Evolutionary conservation across 2,113 vertebrate species (phyloP), one percentile per base, ranked within the genome.

Genomic region (Alethe diademata): DNA sequence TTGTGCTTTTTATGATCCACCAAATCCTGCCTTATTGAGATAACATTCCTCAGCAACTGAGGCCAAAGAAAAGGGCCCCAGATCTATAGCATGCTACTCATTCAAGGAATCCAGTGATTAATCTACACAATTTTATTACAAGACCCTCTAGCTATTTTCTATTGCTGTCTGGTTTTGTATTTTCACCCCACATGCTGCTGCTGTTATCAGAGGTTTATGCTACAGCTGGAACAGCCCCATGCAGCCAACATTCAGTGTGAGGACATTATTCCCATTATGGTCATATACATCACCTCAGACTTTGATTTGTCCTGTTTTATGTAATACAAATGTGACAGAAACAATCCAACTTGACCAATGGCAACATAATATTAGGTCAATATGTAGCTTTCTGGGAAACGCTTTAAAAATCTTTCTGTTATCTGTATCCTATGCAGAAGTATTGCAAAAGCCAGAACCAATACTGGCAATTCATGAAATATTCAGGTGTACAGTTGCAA

Each of bases 401-500:
- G 1, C 64, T 67, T 70, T 47, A 62, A 76, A 88, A 90, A 47
- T 43, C 29, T 72, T 64, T 26, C 40, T 54, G 7, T 64, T 84
- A 33, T 40, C 47, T 62, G 16, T 23, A 53, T 76, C 38, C 69
- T 42, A n/a, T 67, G 56, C 18, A 64, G 29, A 60, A 78, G 64
- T 51, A 61, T 50, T 91, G 48, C 58, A 93, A 87, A 92, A 88
- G 40, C 36, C 76, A 88, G 40, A 90, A 93, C 87, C 42, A 83
- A 78, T 62, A 73, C 58, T 25, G 42, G 64, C 35, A 81, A 79
- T 85, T 95, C 92, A 97, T 93, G 20, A 95, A 95, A 92, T 79
- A 92, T 88, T 93, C 91, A 94, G 76, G 61, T 74, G 64, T 96
- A 93, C 74, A 73, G 78, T 78, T 75, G 73, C 82, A 85, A 87